Conservation (phyloP, 2,888 invertebrate species). For the Ormyrus thymus region DNA sequence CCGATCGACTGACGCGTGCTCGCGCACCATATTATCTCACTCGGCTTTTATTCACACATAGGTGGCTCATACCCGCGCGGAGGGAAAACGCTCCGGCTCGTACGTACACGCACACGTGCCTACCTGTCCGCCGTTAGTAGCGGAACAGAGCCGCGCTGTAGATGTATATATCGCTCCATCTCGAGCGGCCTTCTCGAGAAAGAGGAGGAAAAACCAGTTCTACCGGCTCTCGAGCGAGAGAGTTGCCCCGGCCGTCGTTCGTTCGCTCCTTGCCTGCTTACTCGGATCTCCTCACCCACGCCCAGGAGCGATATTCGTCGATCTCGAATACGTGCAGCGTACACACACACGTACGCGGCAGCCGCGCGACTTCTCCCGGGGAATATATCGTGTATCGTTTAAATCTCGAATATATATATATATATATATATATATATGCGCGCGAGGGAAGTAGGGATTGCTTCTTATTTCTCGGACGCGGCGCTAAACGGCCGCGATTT, state of each 20-base stretch:
- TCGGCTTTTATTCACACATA: too few species aligned
- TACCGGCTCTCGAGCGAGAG: constrained; percentile 21
- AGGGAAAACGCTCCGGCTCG: too few species aligned
- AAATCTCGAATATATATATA: not conserved
- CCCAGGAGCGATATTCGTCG: constrained; percentile 37
- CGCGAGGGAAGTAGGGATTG: not conserved
- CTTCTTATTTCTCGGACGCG: too few species aligned
- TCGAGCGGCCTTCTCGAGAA: constrained; percentile 12
- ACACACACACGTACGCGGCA: not conserved
- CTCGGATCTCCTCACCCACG: constrained; percentile 50
- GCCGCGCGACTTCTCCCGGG: not conserved
- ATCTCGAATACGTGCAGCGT: not conserved
- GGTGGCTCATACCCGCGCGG: too few species aligned
- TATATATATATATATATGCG: not conserved
- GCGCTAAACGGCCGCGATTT: not conserved
- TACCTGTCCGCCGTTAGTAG: constrained; percentile 18
- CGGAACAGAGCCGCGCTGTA: not conserved
- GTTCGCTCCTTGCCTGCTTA: constrained; percentile 3
- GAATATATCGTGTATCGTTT: not conserved
- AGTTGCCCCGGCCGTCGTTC: not conserved
- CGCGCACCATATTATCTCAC: not conserved
- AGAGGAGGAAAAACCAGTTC: constrained; percentile 48
- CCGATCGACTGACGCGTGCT: not conserved
- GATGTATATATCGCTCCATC: constrained; percentile 16
- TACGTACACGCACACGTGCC: not conserved